Evolutionary conservation across 2,113 vertebrate species (phyloP), one percentile per base, ranked within the genome.

Genomic region (Tor tambroides): DNA sequence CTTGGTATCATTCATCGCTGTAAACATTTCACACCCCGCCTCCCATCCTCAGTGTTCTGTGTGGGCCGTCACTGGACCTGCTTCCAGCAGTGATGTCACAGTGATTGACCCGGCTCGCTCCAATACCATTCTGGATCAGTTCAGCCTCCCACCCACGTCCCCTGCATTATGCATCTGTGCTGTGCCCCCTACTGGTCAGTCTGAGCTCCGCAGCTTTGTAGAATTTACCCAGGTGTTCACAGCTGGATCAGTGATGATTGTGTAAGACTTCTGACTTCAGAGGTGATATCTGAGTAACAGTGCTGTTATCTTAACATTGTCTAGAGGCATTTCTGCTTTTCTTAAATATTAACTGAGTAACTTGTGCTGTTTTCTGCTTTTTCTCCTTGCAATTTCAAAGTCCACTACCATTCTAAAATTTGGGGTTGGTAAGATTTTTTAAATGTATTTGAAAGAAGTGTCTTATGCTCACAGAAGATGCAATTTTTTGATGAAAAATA

Each of bases 121-220:
- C 92, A 96, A 96, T 92, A 94, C 94, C 23, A 93, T 96, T 35
- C 89, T 95, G 93, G 94, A 95, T 90, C 94, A 94, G 90, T 96
- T 96, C 92, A 94, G 91, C 89, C 95, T 96, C 85, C 94, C 94
- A 41, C 94, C 94, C 87, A 94, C 93, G 28, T 95, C 95, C 83
- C 94, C 95, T 10, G 95, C 94, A 14, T 91, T 95, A 75, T 96
- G 95, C 91, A 91, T 96, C 90, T 95, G 94, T 90, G 94, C 93
- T 61, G 95, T 95, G 61, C 94, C 94, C 85, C 94, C 95, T 12
- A 87, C 92, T 89, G 95, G 95, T 96, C 91, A 94, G 94, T 65
- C 17, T 78, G 30, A 38, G 32, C 10, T 56, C 19, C 26, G 26
- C 32, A 59, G 23, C 30, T 4, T 59, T 59, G 21, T 59, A 59